Conservation (phyloP, 2,113 vertebrate genomes). For the Pelmatolapia mariae region DNA sequence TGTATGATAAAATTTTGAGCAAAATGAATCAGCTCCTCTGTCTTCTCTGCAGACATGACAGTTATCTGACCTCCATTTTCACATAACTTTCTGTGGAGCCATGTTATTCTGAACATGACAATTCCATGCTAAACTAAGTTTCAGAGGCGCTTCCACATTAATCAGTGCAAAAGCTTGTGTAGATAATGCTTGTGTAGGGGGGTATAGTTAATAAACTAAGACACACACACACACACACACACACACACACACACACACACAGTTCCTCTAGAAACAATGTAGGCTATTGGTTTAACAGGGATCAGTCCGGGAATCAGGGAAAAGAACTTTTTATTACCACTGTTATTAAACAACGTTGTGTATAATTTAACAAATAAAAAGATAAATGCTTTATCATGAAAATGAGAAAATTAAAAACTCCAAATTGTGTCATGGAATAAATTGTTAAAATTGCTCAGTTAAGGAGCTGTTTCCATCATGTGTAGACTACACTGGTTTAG, state of each 20-base stretch:
- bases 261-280: neutral
- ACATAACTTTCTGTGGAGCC: neutral
- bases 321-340: neutral
- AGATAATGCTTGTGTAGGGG: neutral
- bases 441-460: neutral
- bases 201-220: neutral
- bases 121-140: neutral
- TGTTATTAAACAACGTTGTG: neutral
- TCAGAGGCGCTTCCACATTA: neutral
- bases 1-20: neutral
- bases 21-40: neutral
- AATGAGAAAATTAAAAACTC: neutral
- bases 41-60: neutral
- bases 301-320: neutral
- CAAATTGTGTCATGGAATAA: neutral
- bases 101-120: neutral
- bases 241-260: rapidly evolving
- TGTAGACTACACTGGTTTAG: neutral
- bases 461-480: neutral
- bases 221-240: neutral
- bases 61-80: neutral
- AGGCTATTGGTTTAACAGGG: neutral
- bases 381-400: neutral
- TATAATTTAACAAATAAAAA: neutral
- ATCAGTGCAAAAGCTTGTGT: neutral